phyloP scores from a whole-genome alignment of 2,888 invertebrate genomes.

The Drosophila sordidula region DNA sequence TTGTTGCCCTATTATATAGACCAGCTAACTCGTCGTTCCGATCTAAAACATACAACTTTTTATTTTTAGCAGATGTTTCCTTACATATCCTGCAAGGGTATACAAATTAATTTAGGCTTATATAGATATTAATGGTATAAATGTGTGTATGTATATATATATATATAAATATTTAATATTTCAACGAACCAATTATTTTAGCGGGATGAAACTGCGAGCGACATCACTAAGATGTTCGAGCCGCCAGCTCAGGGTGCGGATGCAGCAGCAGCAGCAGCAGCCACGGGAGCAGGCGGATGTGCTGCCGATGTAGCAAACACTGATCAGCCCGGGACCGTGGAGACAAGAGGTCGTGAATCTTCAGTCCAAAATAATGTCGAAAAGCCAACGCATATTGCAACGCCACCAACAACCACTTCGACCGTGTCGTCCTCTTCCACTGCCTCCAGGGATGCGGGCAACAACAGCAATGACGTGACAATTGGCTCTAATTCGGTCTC shows the following conservation, averaged over 20 bases:
- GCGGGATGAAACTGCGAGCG: slow-evolving; percentile 85
- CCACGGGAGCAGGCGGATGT: slow-evolving; percentile 36
- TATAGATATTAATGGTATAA: slow-evolving; percentile 33
- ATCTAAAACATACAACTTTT: background rate
- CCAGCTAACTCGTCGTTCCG: background rate
- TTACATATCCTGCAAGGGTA: slow-evolving; percentile 24
- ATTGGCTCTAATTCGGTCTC: slow-evolving; percentile 84
- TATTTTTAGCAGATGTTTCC: background rate
- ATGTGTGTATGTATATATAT: slow-evolving; percentile 22
- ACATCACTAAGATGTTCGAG: slow-evolving; percentile 85
- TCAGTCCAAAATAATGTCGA: slow-evolving; percentile 50
- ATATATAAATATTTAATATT: slow-evolving; percentile 44
- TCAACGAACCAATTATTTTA: slow-evolving; percentile 73
- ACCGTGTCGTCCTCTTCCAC: slow-evolving; percentile 80
- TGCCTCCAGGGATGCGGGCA: slow-evolving; percentile 70
- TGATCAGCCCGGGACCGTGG: slow-evolving; percentile 37
- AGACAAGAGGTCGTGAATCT: slow-evolving; percentile 41
- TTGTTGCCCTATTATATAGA: too few species aligned
- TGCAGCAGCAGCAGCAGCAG: slow-evolving; percentile 21
- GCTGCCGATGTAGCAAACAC: slow-evolving; percentile 36
- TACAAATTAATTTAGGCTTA: slow-evolving; percentile 17
- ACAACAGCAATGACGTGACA: slow-evolving; percentile 76
- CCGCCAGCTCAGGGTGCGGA: slow-evolving; percentile 79
- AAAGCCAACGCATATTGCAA: slow-evolving; percentile 46
- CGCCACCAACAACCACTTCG: slow-evolving; percentile 71